Conservation (phyloP, 2,113 vertebrate genomes). For the Myotis brandtii region DNA sequence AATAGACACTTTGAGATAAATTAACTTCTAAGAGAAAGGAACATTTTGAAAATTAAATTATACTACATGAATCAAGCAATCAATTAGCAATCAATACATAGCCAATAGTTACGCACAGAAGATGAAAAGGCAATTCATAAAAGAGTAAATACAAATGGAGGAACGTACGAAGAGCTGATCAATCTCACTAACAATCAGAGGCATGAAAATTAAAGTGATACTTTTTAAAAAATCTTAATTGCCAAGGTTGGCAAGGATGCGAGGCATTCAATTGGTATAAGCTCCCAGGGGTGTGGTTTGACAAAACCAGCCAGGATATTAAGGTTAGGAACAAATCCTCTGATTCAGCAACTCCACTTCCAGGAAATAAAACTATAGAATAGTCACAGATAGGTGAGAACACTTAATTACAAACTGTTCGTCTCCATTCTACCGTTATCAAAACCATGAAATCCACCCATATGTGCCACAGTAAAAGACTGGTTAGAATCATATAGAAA, state of each 20-base stretch:
- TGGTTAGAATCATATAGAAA: not conserved
- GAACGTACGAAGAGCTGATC: not conserved
- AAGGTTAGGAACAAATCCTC: not conserved
- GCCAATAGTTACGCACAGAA: slow-evolving; percentile 7
- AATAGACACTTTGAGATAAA: slow-evolving; percentile 60
- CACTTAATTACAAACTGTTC: slow-evolving; percentile 28
- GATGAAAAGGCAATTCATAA: slow-evolving; percentile 55
- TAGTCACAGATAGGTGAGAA: not conserved
- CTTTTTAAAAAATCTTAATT: not conserved
- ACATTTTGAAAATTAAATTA: slow-evolving; percentile 77
- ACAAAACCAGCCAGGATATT: not conserved
- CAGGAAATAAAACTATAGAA: not conserved
- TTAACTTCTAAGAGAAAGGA: slow-evolving; percentile 62
- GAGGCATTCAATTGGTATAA: not conserved
- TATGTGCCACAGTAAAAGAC: not conserved
- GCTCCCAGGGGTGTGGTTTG: not conserved
- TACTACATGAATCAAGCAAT: slow-evolving; percentile 55
- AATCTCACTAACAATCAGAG: slow-evolving; percentile 30
- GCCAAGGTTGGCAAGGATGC: not conserved
- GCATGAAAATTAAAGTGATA: not conserved
- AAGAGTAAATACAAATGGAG: slow-evolving; percentile 42
- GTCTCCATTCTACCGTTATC: not conserved
- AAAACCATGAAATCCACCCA: slow-evolving; percentile 54
- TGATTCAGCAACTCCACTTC: not conserved
- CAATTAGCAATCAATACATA: slow-evolving; percentile 69